Percentiles rank a stretch among this genome's conserved stretches.
phyloP scores from a whole-genome alignment of 2,888 invertebrate genomes.

The Dermolepida albohirtum region DNA sequence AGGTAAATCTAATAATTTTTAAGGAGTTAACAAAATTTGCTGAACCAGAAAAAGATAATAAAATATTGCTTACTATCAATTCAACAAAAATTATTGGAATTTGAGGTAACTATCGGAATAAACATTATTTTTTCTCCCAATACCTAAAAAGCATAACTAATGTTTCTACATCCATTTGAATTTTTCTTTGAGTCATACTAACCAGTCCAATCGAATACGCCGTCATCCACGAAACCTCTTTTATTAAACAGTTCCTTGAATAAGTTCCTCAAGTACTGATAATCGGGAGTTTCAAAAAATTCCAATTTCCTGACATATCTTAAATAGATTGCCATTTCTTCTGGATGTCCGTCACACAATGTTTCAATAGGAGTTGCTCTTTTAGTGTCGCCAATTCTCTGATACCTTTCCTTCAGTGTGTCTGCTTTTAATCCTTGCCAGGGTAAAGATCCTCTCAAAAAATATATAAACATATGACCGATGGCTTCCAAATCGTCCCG shows the following conservation, averaged over 20 bases:
- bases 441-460: slow-evolving; percentile 98
- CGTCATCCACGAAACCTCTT: slow-evolving; percentile 87
- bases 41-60: too few relatives aligned
- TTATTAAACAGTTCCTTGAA: slow-evolving; percentile 93
- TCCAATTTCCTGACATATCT: slow-evolving; percentile 94
- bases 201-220: slow-evolving; percentile 95
- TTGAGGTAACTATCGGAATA: too few relatives aligned
- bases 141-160: too few relatives aligned
- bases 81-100: too few relatives aligned
- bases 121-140: too few relatives aligned
- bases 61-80: too few relatives aligned
- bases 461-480: slow-evolving; percentile 99
- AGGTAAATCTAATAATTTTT: too few relatives aligned
- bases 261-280: slow-evolving; percentile 95
- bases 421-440: slow-evolving; percentile 96
- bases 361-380: slow-evolving; percentile 98
- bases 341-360: slow-evolving; percentile 87
- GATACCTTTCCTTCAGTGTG: slow-evolving; percentile 72
- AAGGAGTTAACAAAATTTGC: too few relatives aligned
- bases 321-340: slow-evolving; percentile 97
- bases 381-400: slow-evolving; percentile 99
- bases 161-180: neutral
- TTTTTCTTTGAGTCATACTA: slow-evolving; percentile 3
- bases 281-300: slow-evolving; percentile 99
- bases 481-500: slow-evolving; percentile 97